phyloP scores from a whole-genome alignment of 2,797 vertebrate species.

The Percopsis omiscomaycus region DNA sequence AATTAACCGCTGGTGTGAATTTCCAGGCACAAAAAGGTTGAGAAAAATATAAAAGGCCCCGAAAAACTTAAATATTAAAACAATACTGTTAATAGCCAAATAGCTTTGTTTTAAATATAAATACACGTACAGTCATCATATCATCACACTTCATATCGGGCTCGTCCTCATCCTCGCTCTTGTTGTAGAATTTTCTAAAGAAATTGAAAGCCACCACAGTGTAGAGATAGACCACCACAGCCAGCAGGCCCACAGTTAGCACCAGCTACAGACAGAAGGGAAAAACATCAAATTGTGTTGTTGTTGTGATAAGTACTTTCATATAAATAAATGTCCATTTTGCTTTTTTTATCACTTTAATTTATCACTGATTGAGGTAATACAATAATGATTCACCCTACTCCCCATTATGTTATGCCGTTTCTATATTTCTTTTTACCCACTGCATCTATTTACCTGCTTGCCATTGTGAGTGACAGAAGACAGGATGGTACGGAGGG shows the following conservation, averaged over 20 bases:
- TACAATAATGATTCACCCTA: not conserved
- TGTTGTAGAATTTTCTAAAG: constrained; percentile 99
- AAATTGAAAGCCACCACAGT: constrained; percentile 99
- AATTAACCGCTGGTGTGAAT: no score
- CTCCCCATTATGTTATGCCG: not conserved
- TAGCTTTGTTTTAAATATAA: no score
- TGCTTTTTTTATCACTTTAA: no score
- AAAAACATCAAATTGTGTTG: not conserved
- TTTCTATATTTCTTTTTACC: constrained; percentile 36
- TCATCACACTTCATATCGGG: constrained; percentile 99
- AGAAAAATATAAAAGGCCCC: no score
- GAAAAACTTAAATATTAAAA: no score
- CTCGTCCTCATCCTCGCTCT: constrained; percentile 95
- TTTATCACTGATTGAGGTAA: no score
- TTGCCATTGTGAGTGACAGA: constrained; percentile 99
- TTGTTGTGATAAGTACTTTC: not conserved
- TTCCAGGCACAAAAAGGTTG: no score
- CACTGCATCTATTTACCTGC: constrained; percentile 80
- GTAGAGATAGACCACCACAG: constrained; percentile 97
- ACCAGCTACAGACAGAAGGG: constrained; percentile 77
- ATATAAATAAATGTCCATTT: no score
- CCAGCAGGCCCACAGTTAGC: constrained; percentile 96
- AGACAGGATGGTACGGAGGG: constrained; percentile 92
- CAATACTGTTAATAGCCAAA: no score
- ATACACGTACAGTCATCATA: constrained; percentile 92